Evolutionary conservation across 2,888 invertebrate species (phyloP), one percentile per base, ranked within the genome.

Genomic region (Trachelus troglodyta): DNA sequence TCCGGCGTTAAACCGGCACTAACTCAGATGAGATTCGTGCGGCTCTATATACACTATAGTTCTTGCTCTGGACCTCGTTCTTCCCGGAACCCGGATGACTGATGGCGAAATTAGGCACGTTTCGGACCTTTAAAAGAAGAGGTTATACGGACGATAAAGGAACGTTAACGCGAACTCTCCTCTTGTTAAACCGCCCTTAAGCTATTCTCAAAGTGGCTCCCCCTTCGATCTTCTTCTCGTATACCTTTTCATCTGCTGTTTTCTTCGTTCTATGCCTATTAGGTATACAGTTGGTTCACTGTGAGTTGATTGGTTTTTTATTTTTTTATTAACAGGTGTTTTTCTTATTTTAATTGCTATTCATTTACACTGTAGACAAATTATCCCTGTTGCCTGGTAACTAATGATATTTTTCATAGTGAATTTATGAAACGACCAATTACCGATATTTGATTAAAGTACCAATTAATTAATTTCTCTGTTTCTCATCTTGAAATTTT

Each of bases 1-100:
- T 84, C 85, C 81, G 81, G 83, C 81, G 86, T 85, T 86, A 84
- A 87, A 87, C 81, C 85, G 85, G 81, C 84, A 83, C 86, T 87
- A 87, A 88, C 83, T 85, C 83, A 84, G 84, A 88, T 85, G 86
- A 86, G 84, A 81, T 85, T 84, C 83, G 82, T 82, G 79, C 78
- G 79, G 76, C 81, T 75, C 75, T 78, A 81, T 74, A 82, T 80
- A 80, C 79, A 81, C 71, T 34, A 73, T 56, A 23, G 23, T 56
- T 56, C 40, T 56, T 15, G 40, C 40, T 56, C 40, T 23, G 23
- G 40, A 15, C 77, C 78, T 68, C 69, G 33, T 71, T 71, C 74
- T 85, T 83, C 83, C 82, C 75, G 80, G 85, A 85, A 84, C 78
- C 81, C 23, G 77, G 77, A 87, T 85, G 87, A 87, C 83, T 82